phyloP scores from a whole-genome alignment of 2,113 vertebrate species.

The Pedetes capensis region DNA sequence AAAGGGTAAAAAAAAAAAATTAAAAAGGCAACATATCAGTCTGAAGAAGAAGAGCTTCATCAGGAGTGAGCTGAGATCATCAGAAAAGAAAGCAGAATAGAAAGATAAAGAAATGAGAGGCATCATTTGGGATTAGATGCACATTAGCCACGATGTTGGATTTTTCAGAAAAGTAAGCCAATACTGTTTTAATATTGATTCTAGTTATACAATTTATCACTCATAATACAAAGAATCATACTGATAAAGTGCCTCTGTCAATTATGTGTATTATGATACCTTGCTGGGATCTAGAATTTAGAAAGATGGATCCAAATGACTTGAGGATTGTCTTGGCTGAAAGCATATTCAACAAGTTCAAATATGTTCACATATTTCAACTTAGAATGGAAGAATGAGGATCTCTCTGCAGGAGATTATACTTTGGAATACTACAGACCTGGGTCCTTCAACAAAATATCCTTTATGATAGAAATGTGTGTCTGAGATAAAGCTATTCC shows the following conservation, averaged over 20 bases:
- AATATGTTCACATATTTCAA: neutral
- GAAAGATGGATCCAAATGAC: neutral
- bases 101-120: neutral
- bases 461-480: slow-evolving; percentile 19
- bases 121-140: too few relatives aligned
- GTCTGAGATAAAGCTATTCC: slow-evolving; percentile 17
- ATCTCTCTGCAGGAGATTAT: neutral
- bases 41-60: neutral
- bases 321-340: neutral
- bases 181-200: neutral
- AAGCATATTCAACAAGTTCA: neutral
- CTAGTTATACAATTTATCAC: neutral
- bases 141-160: neutral
- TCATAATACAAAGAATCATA: neutral
- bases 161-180: neutral
- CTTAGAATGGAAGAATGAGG: neutral
- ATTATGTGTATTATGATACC: neutral
- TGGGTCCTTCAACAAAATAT: neutral
- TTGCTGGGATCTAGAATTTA: neutral
- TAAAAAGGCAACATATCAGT: neutral
- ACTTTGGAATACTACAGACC: slow-evolving; percentile 8
- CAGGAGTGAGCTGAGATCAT: neutral
- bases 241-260: neutral
- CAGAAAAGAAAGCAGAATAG: neutral
- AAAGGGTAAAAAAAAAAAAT: neutral